Evolutionary conservation across 2,113 vertebrate genomes (phyloP), one percentile per base, ranked within the genome.

Genomic region (Alethe diademata): DNA sequence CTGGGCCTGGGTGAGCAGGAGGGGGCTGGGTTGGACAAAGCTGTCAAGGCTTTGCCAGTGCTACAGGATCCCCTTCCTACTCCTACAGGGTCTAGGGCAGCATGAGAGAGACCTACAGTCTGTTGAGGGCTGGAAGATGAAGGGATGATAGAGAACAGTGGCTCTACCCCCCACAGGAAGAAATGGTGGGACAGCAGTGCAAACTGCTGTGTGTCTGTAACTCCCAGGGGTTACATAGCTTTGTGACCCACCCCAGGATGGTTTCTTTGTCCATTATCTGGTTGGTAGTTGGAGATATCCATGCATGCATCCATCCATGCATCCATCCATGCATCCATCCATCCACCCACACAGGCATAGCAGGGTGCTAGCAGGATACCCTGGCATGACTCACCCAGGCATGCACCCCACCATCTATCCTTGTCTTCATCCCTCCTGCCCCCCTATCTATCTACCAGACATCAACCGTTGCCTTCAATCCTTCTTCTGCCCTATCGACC

Each of bases 81-180:
- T 79, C 19, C 45, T 24, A 1, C 5, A 7, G 14, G 19, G 17
- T 71, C 11, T 86, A 36, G 29, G 33, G n/a, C n/a, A 87, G 70
- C 73, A 47, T 0, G 0, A 31, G 40, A 50, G 47, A 16, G 43
- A 69, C 26, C 22, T n/a, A 1, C 1, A 3, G 6, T 47, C 16
- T 86, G 40, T 25, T n/a, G 69, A 73, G 72, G 47, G 10, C 42
- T 36, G n/a, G 45, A 35, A 73, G 42, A 22, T 6, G 57, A 83
- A 50, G 45, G 38, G 9, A 14, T 45, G n/a, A 25, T 9, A 31
- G 25, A 48, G 35, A 90, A n/a, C 19, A 72, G 48, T 4, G 5
- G 31, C n/a, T 88, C 78, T 57, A 3, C 22, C 54, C 33, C 35
- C 47, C 7, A 3, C 0, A 0, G 26, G 31, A 47, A 66, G 64